A percentile compares a stretch with the other conserved stretches of the same genome.
These are phyloP conservation scores for Dione juno DNA, from an alignment of 2,888 invertebrate genomes.

Conservation along the genomic window DNA sequence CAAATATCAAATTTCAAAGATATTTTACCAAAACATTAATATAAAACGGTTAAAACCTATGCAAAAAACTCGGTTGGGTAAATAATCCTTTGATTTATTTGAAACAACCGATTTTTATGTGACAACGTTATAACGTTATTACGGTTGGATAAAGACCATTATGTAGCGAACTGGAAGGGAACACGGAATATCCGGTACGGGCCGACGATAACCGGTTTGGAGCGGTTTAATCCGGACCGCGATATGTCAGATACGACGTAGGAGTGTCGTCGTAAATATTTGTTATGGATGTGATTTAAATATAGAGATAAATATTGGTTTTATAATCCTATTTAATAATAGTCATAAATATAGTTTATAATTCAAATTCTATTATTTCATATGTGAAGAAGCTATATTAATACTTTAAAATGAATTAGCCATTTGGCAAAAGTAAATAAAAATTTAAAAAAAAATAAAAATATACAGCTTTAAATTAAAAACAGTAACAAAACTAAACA, in stretches of 20 bases:
- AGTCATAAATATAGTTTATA: too few relatives aligned
- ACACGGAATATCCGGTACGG: constrained; percentile 49
- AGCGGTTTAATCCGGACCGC: constrained; percentile 55
- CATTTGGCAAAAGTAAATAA: background rate
- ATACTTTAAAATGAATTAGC: background rate
- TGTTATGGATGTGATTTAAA: constrained; percentile 5
- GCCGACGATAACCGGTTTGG: constrained; percentile 53
- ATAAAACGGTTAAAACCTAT: background rate
- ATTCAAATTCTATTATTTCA: too few relatives aligned
- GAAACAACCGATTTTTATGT: constrained; percentile 23
- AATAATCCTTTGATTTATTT: constrained; percentile 26
- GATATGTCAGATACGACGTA: constrained; percentile 51
- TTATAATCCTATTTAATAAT: background rate
- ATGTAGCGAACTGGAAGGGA: constrained; percentile 26
- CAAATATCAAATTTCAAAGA: background rate
- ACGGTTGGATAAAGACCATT: constrained; percentile 27
- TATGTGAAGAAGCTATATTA: background rate
- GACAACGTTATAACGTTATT: constrained; percentile 26
- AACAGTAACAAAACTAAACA: background rate
- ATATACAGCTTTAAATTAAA: background rate
- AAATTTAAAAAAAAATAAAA: background rate
- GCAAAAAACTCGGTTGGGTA: constrained; percentile 1
- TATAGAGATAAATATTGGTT: background rate
- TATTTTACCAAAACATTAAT: constrained; percentile 5
- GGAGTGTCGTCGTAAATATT: constrained; percentile 25